Evolutionary conservation across 2,888 invertebrate genomes (phyloP), one percentile per base, ranked within the genome.

Genomic region (Marronus borbonicus): DNA sequence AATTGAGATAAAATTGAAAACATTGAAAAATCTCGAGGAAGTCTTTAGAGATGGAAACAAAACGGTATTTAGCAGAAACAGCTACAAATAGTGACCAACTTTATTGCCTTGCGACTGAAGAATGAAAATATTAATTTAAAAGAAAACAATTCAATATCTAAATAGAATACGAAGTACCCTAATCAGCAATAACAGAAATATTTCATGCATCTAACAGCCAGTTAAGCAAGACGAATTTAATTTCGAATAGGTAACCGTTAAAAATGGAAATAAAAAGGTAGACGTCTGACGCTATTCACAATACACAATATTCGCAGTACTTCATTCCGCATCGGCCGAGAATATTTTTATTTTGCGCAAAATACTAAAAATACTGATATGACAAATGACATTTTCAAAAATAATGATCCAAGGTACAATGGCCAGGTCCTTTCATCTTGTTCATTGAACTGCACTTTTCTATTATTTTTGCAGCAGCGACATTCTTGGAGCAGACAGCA

Each of bases 361-460:
- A 77, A 78, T 62, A 78, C 81, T 81, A 81, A 82, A 81, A 81
- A 81, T 81, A 80, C 80, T 64, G 74, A 78, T 80, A 81, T 81
- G 80, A 81, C 80, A 81, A 82, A 82, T 79, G 81, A 80, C 77
- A 79, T 80, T 81, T 80, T 80, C 76, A 79, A 81, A 81, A 82
- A 81, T 81, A 80, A 79, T 79, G 79, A 79, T 76, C 31, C 69
- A 31, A 52, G 76, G 76, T 78, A 78, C 78, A 81, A 80, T 80
- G 78, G 77, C 74, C 78, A 78, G 64, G 80, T 80, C 77, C 81
- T 82, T 82, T 82, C 80, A 82, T 81, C 65, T 81, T 83, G 83
- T 83, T 80, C 83, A 81, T 82, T 82, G 82, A 83, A 82, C 83
- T 83, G 82, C 83, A 81, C 66, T 77, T 81, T 83, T 80, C 82